A percentile compares a stretch with the other conserved stretches of the same genome.
Evolutionary conservation across 1,140 invertebrate species (phyloP).

Genomic region (Ceratina australensis): DNA sequence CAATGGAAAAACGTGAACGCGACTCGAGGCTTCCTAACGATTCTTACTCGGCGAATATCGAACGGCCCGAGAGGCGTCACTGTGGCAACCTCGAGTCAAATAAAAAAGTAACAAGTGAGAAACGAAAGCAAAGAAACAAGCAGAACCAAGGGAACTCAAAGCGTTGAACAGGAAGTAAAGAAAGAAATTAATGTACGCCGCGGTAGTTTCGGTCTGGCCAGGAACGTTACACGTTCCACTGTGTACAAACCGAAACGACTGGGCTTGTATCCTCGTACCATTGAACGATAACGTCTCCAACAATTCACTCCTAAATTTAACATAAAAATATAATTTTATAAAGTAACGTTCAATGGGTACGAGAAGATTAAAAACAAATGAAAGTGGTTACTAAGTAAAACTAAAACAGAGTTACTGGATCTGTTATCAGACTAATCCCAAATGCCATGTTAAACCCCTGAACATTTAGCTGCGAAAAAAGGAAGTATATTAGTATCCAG

Average conservation of each 20-base stretch:
- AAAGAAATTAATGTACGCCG: neutral
- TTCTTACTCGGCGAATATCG: neutral
- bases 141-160: conserved; percentile 42
- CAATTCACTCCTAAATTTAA: no score
- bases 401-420: no score
- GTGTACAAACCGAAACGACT: neutral
- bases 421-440: no score
- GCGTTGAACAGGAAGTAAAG: conserved; percentile 41
- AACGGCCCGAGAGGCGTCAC: neutral
- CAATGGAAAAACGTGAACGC: conserved; percentile 32
- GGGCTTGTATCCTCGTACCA: neutral
- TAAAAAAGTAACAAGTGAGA: neutral
- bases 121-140: conserved; percentile 20
- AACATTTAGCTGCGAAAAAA: no score
- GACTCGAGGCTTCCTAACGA: neutral
- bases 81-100: conserved; percentile 6
- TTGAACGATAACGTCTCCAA: no score
- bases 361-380: conserved; percentile 10
- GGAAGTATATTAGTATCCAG: no score
- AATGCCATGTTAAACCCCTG: no score
- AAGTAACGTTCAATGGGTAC: no score
- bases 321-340: no score
- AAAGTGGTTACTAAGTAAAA: neutral
- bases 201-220: neutral
- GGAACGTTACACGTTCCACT: neutral